Conservation (phyloP, 2,113 vertebrate genomes). For the Scolopax mira region DNA sequence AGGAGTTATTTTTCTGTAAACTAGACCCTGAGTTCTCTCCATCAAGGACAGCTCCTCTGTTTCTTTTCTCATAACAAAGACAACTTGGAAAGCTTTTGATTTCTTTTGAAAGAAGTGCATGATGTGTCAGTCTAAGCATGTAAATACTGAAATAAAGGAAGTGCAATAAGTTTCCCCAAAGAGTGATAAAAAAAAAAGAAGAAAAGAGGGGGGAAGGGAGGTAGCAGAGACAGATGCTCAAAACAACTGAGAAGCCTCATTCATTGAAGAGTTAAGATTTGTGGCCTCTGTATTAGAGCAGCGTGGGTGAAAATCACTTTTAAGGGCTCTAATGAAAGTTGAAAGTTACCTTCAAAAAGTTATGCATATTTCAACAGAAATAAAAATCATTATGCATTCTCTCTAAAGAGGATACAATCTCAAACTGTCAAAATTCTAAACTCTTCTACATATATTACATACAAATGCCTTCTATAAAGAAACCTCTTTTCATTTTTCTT, state of each 20-base stretch:
- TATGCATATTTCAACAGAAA: constrained; percentile 78
- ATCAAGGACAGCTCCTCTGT: not conserved
- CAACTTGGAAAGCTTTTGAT: not conserved
- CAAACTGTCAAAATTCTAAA: constrained; percentile 76
- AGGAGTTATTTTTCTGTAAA: not conserved
- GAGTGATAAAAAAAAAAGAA: not conserved
- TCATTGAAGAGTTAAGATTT: constrained; percentile 20
- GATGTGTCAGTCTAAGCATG: not conserved
- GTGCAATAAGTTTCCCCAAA: not conserved
- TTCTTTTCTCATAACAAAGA: constrained; percentile 6
- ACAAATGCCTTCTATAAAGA: constrained; percentile 69
- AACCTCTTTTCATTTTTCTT: constrained; percentile 64
- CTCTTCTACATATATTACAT: constrained; percentile 74
- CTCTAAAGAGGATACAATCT: constrained; percentile 76
- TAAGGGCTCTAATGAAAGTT: constrained; percentile 69
- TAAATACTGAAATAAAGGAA: constrained; percentile 7
- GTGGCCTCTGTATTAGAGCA: constrained; percentile 23
- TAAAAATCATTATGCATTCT: constrained; percentile 79
- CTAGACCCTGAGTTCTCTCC: not conserved
- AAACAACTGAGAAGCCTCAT: not conserved
- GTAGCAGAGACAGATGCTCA: not conserved
- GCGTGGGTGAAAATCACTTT: constrained; percentile 21
- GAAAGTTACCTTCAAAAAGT: constrained; percentile 81
- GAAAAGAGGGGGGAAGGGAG: not conserved
- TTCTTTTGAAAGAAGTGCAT: not conserved